phyloP scores from a whole-genome alignment of 2,888 invertebrate species.

The Himalopsyche kuldschensis region DNA sequence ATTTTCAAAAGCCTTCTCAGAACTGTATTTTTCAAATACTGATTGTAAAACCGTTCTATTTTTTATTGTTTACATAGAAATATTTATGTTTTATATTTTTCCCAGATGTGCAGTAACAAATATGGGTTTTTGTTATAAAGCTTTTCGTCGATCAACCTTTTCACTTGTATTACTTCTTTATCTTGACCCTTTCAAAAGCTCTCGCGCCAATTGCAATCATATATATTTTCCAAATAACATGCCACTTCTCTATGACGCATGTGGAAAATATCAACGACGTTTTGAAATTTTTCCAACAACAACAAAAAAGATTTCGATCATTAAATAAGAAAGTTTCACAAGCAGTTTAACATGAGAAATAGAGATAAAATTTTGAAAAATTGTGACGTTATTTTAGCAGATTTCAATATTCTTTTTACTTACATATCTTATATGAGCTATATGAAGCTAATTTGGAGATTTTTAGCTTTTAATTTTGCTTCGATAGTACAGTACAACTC shows the following conservation, averaged over 20 bases:
- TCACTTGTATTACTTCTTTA: background rate
- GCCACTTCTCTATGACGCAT: background rate
- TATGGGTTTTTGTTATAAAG: background rate
- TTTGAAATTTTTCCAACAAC: too few species aligned
- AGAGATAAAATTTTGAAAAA: too few species aligned
- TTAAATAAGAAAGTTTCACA: too few species aligned
- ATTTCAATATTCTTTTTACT: too few species aligned
- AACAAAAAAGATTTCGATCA: too few species aligned
- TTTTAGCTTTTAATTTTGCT: too few species aligned
- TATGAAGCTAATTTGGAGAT: too few species aligned
- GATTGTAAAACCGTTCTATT: background rate
- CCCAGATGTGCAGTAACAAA: background rate
- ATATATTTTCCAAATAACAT: background rate
- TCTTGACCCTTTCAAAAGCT: background rate
- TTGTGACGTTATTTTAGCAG: too few species aligned
- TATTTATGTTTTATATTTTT: background rate
- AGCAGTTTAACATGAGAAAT: too few species aligned
- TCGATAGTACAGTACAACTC: too few species aligned
- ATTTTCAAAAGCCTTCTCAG: background rate
- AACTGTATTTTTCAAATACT: background rate
- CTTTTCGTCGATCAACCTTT: background rate
- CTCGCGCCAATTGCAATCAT: background rate
- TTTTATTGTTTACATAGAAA: background rate
- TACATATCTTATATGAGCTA: too few species aligned
- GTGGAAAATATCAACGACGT: too few species aligned